phyloP scores from a whole-genome alignment of 2,113 vertebrate species.

The Paradoxurus hermaphroditus region DNA sequence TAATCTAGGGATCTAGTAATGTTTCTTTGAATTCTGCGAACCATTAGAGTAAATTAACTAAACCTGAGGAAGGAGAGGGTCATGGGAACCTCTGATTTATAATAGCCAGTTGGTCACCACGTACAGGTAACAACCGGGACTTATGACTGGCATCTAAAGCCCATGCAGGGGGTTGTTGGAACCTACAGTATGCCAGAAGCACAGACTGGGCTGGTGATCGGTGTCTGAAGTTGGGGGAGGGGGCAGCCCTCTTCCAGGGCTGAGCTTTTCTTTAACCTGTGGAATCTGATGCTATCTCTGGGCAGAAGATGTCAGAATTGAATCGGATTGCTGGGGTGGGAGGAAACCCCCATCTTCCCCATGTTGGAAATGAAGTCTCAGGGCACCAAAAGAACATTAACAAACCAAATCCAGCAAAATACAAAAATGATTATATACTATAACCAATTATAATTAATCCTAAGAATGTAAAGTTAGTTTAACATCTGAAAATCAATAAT shows the following conservation, averaged over 20 bases:
- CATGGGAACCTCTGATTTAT: neutral
- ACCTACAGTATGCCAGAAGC: neutral
- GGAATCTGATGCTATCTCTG: neutral
- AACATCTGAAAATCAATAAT: neutral
- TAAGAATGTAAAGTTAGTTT: neutral
- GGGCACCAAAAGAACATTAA: neutral
- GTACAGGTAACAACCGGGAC: neutral
- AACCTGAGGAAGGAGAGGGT: neutral
- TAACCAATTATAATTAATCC: neutral
- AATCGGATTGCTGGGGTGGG: neutral
- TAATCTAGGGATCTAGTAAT: neutral
- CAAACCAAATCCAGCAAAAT: neutral
- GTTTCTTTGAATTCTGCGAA: neutral
- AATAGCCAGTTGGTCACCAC: neutral
- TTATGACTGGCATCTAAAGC: neutral
- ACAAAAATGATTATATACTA: neutral
- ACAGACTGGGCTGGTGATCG: neutral
- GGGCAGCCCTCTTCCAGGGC: neutral
- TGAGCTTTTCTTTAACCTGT: neutral
- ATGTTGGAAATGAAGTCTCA: neutral
- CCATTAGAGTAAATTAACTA: neutral
- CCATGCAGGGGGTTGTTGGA: neutral
- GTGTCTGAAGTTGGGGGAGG: neutral
- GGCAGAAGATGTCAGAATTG: neutral
- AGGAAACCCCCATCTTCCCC: neutral